A percentile compares a stretch with the other conserved stretches of the same genome.
Evolutionary conservation across 1,140 invertebrate species (phyloP).

Genomic region (Drosophila busckii): DNA sequence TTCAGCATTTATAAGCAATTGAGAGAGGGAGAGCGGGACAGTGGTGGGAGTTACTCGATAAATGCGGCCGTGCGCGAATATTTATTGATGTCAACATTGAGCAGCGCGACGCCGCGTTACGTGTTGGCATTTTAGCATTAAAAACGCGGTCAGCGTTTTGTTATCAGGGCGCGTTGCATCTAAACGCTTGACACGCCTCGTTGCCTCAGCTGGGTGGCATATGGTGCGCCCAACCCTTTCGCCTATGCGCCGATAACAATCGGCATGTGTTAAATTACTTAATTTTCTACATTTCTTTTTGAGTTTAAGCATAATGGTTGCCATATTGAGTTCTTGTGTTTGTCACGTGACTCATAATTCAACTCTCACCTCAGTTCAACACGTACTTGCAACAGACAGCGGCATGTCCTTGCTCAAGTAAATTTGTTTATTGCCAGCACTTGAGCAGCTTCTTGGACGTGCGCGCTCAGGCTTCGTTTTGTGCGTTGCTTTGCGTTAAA

Average conservation of each 20-base stretch:
- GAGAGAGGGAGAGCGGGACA: not conserved
- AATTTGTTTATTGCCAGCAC: conserved; percentile 76
- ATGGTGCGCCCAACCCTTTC: conserved; percentile 64
- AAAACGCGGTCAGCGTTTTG: conserved; percentile 61
- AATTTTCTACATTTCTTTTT: conserved; percentile 38
- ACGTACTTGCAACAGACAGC: conserved; percentile 47
- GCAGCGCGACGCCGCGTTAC: conserved; percentile 13
- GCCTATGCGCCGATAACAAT: conserved; percentile 44
- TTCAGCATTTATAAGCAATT: conserved; percentile 53
- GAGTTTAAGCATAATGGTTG: not conserved
- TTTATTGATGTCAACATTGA: conserved; percentile 71
- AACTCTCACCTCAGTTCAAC: conserved; percentile 42
- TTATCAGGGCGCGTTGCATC: conserved; percentile 60
- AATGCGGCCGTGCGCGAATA: conserved; percentile 57
- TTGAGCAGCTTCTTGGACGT: conserved; percentile 60
- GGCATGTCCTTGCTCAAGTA: conserved; percentile 41
- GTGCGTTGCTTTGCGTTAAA: conserved; percentile 70
- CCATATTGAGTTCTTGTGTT: conserved; percentile 33
- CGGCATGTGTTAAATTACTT: conserved; percentile 68
- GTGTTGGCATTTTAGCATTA: conserved; percentile 61
- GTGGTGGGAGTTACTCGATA: conserved; percentile 9
- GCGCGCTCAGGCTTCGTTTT: conserved; percentile 39
- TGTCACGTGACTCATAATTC: conserved; percentile 39
- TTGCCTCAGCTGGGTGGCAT: conserved; percentile 54
- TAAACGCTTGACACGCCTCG: conserved; percentile 67